phyloP scores from a whole-genome alignment of 2,888 invertebrate genomes.

The Agrochola circellaris region DNA sequence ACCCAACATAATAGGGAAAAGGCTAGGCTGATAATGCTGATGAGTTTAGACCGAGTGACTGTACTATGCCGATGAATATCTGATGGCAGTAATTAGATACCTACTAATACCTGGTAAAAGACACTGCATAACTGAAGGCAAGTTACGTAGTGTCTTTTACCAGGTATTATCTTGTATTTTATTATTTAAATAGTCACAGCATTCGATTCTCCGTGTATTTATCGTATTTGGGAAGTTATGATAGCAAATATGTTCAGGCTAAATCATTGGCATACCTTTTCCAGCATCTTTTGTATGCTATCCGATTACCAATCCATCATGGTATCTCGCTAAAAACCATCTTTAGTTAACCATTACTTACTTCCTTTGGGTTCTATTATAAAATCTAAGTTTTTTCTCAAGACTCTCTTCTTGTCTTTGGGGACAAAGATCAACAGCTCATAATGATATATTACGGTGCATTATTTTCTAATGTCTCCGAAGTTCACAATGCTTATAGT shows the following conservation, averaged over 20 bases:
- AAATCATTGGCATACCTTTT: neutral
- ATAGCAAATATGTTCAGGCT: neutral
- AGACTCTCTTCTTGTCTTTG: neutral
- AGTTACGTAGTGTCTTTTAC: too few relatives aligned
- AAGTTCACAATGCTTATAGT: constrained; percentile 32
- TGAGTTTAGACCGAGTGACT: neutral
- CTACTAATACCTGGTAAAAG: neutral
- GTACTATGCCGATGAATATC: too few relatives aligned
- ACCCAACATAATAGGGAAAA: neutral
- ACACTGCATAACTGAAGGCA: neutral
- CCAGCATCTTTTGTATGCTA: neutral
- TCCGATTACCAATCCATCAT: neutral
- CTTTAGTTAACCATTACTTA: neutral
- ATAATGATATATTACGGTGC: constrained; percentile 50
- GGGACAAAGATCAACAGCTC: constrained; percentile 33
- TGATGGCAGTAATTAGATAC: neutral
- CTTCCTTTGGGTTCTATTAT: neutral
- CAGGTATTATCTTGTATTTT: neutral
- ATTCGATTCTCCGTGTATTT: neutral
- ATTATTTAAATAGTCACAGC: neutral
- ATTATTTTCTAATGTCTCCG: constrained; percentile 60
- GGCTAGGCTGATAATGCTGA: neutral
- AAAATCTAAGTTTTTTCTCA: constrained; percentile 23
- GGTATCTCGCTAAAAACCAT: neutral
- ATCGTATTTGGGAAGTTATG: neutral